Evolutionary conservation across 2,113 vertebrate species (phyloP), one percentile per base, ranked within the genome.

Genomic region (Solenodon paradoxus): DNA sequence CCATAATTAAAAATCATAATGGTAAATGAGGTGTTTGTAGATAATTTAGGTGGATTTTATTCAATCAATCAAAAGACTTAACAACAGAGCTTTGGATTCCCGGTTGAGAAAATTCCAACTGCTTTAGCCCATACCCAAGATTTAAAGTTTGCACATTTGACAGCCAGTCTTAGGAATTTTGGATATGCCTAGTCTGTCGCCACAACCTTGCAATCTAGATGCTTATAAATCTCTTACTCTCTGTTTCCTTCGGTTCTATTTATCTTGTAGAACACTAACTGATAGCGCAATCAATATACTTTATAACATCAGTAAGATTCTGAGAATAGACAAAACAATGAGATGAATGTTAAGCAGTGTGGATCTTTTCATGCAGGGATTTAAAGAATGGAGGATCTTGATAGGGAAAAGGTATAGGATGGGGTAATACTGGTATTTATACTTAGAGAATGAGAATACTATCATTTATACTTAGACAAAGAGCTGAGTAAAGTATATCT

Each of bases 281-380:
- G 16, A 66, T 20, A 68, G 2, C 89, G 16, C 3, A 72, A 91
- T 32, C 17, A 53, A 88, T 69, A 63, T 45, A n/a, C 4, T 94
- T 86, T 51, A 55, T 78, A 86, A 51, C 11, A 38, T 63, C n/a
- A 82, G 9, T 78, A 68, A 80, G 40, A 68, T 82, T 16, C 40
- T 30, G 5, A n/a, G 22, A 90, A 80, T 20, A 59, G 4, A 68
- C 15, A 75, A 68, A 92, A 63, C 57, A 64, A 66, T 75, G 45
- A 83, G 19, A 63, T 35, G 30, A 53, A 0, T 15, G 15, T 3
- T 20, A 72, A 88, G 26, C 30, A 92, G 22, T 64, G 9, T 71
- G 13, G 15, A 64, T 3, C 3, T 32, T 69, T 66, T 79, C 64
- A 32, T 42, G 6, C 10, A 77, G 47, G 2, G 4, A 66, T 13